Evolutionary conservation across 1,140 invertebrate species (phyloP).

Genomic region (Lepidurus packardi): DNA sequence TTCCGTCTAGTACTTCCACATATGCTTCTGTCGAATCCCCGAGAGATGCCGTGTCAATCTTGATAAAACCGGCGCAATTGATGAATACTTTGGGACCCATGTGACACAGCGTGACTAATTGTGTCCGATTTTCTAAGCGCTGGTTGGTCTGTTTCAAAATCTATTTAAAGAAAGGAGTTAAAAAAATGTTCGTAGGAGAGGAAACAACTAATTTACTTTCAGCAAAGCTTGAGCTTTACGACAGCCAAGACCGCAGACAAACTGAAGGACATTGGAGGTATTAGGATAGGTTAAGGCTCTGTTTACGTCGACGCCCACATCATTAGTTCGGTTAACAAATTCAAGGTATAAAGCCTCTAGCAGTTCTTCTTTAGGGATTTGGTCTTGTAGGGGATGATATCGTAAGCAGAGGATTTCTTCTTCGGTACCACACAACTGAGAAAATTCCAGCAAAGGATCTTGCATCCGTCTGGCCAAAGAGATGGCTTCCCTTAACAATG

Average conservation of each 20-base stretch:
- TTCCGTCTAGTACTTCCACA: constrained; percentile 94
- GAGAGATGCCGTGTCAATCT: constrained; percentile 91
- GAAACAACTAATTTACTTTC: constrained; percentile 41
- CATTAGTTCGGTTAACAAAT: constrained; percentile 89
- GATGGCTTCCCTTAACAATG: constrained; percentile 79
- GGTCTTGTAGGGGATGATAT: constrained; percentile 84
- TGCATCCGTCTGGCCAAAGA: constrained; percentile 86
- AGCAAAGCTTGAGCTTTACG: constrained; percentile 86
- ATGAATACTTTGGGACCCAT: constrained; percentile 98
- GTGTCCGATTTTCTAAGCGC: constrained; percentile 86
- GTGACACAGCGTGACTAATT: constrained; percentile 88
- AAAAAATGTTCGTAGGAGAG: background rate
- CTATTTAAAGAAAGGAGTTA: constrained; percentile 40
- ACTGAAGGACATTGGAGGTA: constrained; percentile 87
- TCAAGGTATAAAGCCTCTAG: constrained; percentile 78
- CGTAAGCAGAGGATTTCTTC: constrained; percentile 92
- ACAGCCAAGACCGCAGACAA: constrained; percentile 93
- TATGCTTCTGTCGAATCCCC: constrained; percentile 91
- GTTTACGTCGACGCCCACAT: constrained; percentile 98
- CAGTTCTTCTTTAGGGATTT: constrained; percentile 76
- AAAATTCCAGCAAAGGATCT: constrained; percentile 93
- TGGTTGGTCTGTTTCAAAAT: constrained; percentile 89
- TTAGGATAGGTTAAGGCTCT: constrained; percentile 79
- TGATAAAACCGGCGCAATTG: constrained; percentile 98
- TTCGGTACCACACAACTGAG: constrained; percentile 88